phyloP scores from a whole-genome alignment of 2,113 vertebrate genomes.

The Tachysurus fulvidraco region DNA sequence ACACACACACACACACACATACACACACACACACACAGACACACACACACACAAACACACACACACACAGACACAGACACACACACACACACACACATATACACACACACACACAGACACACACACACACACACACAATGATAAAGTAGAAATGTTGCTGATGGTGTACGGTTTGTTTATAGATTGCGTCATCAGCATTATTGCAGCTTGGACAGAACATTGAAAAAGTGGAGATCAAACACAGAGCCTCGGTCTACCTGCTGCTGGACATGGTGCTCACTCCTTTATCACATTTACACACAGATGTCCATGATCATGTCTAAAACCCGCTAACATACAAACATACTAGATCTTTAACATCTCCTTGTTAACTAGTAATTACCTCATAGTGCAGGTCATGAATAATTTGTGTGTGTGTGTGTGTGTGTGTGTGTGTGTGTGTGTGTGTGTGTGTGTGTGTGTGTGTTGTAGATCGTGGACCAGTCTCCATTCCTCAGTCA shows the following conservation, averaged over 20 bases:
- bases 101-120: not conserved
- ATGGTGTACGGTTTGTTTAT: constrained; percentile 31
- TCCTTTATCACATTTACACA: not conserved
- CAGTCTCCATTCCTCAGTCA: constrained; percentile 86
- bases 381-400: not conserved
- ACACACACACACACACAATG: not conserved
- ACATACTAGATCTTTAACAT: not conserved
- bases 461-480: constrained; percentile 80
- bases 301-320: not conserved
- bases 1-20: not conserved
- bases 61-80: constrained; percentile 1
- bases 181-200: constrained; percentile 86
- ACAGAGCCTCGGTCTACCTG: constrained; percentile 87
- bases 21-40: constrained; percentile 1
- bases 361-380: not conserved
- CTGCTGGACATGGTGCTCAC: constrained; percentile 84
- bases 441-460: constrained; percentile 18
- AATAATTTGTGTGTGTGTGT: not conserved
- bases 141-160: not conserved
- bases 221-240: constrained; percentile 78
- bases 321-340: not conserved
- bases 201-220: constrained; percentile 86
- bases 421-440: constrained; percentile 24
- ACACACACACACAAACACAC: constrained; percentile 1
- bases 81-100: not conserved